Base-by-base conservation (phyloP, 2,888 invertebrate species). In the Andrena chrysosceles region DNA sequence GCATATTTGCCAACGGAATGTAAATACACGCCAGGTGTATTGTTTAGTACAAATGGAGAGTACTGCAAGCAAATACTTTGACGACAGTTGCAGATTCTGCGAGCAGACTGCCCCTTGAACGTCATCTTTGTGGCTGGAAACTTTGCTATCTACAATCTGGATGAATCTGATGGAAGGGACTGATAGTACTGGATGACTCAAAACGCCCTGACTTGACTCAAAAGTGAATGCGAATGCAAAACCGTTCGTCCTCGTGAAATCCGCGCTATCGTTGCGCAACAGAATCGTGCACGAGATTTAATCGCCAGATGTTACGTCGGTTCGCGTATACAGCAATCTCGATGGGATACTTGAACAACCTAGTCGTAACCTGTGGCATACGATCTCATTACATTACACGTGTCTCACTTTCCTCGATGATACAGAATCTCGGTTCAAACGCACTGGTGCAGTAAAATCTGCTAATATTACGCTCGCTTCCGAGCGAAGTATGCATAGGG, bases 221-320 rank as follows among this genome's bases (percentile, higher is more conserved):
- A 71, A 33, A 63, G n/a, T 35, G 60, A 63, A 68, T 48, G 60
- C 62, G 71, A 59, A 42, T 13, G 8, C n/a, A 56, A 68, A 80
- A 60, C 49, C 5, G 76, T 54, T 66, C 70, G 10, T 54, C 26
- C 26, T 60, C 7, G 13, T 23, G 31, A n/a, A 52, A 31, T 48
- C 31, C 5, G 16, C 62, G 33, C 52, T 56, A n/a, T 26, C 63
- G 49, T 59, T 68, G 29, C 56, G 49, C 26, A 52, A 13, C 48
- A 33, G 48, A 66, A 49, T 66, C 67, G 49, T 23, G 35, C 7
- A 13, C 35, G 29, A 48, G 79, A 81, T 78, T 72, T 81, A 81
- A 78, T 81, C 80, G 59, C 29, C 29, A 56, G 60, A 56, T 66
- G 81, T 68, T 78, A 73, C 70, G 52, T 33, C 31, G n/a, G 8